phyloP scores from a whole-genome alignment of 2,888 invertebrate genomes.

The Agrilus mali region DNA sequence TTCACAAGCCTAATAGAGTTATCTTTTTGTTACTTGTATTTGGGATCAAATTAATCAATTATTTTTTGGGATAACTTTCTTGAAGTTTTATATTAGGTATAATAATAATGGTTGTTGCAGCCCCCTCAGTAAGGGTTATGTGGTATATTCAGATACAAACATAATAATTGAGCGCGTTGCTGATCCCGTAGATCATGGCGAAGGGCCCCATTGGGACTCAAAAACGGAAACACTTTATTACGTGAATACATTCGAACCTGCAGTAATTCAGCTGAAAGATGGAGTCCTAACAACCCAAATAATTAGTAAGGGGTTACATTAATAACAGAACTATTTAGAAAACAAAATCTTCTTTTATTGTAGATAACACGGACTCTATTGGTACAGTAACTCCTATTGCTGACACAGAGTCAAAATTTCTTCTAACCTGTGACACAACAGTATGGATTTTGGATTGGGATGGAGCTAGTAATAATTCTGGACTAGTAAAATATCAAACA shows the following conservation, averaged over 20 bases:
- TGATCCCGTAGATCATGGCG: constrained; percentile 26
- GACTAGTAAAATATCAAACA: constrained; percentile 18
- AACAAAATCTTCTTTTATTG: too few species aligned
- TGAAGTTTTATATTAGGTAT: too few species aligned
- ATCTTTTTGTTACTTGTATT: too few species aligned
- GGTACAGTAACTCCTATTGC: constrained; percentile 34
- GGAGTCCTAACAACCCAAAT: constrained; percentile 8
- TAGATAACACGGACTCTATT: constrained; percentile 22
- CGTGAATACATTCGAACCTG: constrained; percentile 35
- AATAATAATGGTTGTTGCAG: too few species aligned
- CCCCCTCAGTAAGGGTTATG: background rate
- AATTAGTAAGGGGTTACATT: constrained; percentile 11
- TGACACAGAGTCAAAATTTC: constrained; percentile 26
- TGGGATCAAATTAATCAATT: too few species aligned
- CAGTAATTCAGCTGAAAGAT: constrained; percentile 16
- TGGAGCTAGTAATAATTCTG: constrained; percentile 20
- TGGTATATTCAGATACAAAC: background rate
- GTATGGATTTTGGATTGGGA: constrained; percentile 35
- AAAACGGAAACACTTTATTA: constrained; percentile 33
- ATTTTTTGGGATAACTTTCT: too few species aligned
- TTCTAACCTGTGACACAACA: constrained; percentile 30
- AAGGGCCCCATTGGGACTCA: constrained; percentile 41
- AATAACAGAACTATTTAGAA: too few species aligned
- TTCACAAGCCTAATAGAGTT: too few species aligned
- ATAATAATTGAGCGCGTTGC: constrained; percentile 9